Conservation (phyloP, 2,797 vertebrate species). For the Hyperoplus immaculatus region DNA sequence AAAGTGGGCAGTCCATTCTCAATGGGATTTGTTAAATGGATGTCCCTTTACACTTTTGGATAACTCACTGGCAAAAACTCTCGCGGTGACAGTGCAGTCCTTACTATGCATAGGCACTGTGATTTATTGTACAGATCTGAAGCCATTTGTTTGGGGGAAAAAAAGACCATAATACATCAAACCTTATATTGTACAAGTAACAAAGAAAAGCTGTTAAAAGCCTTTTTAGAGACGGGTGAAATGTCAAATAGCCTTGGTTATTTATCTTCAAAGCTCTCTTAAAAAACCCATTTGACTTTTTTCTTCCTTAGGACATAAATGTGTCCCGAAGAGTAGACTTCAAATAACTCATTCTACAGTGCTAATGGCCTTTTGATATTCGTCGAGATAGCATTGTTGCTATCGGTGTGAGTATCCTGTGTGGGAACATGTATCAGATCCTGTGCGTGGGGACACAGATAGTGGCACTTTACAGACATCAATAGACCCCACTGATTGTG, state of each 20-base stretch:
- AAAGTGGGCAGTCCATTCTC: constrained; percentile 34
- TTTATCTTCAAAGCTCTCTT: constrained; percentile 60
- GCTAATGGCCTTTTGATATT: constrained; percentile 62
- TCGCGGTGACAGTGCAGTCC: not conserved
- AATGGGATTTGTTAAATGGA: constrained; percentile 22
- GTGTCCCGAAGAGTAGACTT: constrained; percentile 37
- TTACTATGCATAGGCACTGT: constrained; percentile 3
- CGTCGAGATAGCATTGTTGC: constrained; percentile 45
- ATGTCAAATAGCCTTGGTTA: constrained; percentile 19
- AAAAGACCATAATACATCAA: constrained; percentile 7
- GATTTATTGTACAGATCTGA: constrained; percentile 58
- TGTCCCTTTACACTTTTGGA: not conserved
- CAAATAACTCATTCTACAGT: constrained; percentile 53
- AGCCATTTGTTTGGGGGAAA: constrained; percentile 20
- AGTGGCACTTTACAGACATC: constrained; percentile 63
- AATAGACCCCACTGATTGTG: constrained; percentile 45
- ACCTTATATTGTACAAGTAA: constrained; percentile 20
- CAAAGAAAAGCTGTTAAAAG: constrained; percentile 35
- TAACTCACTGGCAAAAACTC: constrained; percentile 1
- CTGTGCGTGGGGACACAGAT: constrained; percentile 34
- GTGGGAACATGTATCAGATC: constrained; percentile 53
- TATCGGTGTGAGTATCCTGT: constrained; percentile 49
- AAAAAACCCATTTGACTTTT: constrained; percentile 47
- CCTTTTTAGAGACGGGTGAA: constrained; percentile 30
- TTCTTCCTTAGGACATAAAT: constrained; percentile 57